phyloP scores from a whole-genome alignment of 1,140 invertebrate genomes.

The Aphis craccivora region DNA sequence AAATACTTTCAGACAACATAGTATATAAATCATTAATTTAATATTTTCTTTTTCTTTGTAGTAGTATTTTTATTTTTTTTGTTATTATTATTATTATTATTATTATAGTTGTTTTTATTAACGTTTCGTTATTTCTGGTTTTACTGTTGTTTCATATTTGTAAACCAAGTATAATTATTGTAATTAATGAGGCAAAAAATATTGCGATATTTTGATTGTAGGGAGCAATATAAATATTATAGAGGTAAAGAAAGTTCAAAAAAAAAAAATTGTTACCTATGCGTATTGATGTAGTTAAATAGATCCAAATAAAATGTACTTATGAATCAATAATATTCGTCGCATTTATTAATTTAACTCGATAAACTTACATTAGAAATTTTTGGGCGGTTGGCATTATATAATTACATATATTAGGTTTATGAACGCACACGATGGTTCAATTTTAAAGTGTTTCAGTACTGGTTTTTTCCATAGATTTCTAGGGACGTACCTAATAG shows the following conservation, averaged over 20 bases:
- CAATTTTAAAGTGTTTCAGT: background rate
- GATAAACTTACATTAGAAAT: background rate
- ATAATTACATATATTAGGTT: slow-evolving; percentile 6
- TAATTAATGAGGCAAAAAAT: background rate
- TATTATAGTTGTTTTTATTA: background rate
- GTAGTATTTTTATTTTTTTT: background rate
- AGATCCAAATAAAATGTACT: background rate
- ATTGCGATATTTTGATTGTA: background rate
- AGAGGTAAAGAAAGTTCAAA: too few relatives aligned
- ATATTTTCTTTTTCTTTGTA: background rate
- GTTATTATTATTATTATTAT: background rate
- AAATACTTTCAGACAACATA: background rate
- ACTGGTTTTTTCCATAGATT: background rate
- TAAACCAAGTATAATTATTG: background rate
- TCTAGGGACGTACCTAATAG: background rate
- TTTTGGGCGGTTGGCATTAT: background rate
- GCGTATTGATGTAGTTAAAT: background rate
- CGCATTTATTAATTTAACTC: background rate
- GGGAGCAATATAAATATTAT: background rate
- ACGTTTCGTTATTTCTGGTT: background rate
- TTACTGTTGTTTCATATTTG: background rate
- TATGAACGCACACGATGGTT: background rate
- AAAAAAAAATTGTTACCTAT: background rate
- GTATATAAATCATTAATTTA: background rate
- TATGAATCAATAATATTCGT: background rate